These are phyloP conservation scores for Pangasius larnaudii DNA, from an alignment of 2,797 vertebrate genomes.

Conservation along the genomic window DNA sequence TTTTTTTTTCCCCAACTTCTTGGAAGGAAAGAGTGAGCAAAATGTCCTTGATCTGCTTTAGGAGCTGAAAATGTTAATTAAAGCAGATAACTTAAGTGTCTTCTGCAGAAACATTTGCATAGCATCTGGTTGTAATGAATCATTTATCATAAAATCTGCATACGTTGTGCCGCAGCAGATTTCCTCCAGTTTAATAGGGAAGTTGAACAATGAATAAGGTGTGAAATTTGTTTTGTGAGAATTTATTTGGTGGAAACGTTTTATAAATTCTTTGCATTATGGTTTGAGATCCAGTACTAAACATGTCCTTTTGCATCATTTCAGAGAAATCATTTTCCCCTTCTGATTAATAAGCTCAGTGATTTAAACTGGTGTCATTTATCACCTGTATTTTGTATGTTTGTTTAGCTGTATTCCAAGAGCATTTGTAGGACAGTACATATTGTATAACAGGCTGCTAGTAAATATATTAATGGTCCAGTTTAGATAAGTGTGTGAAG, in stretches of 20 bases:
- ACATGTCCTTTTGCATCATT: not conserved
- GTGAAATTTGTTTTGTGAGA: not conserved
- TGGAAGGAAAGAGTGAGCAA: not conserved
- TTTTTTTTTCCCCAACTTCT: slow-evolving; percentile 8
- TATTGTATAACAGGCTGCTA: not conserved
- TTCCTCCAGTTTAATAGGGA: slow-evolving; percentile 6
- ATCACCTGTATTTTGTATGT: not conserved
- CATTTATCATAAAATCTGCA: slow-evolving; percentile 58
- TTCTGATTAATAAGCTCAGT: not conserved
- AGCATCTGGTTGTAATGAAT: slow-evolving; percentile 47
- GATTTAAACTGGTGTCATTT: not conserved
- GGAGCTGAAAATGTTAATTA: slow-evolving; percentile 49
- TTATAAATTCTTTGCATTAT: not conserved
- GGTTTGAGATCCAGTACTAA: not conserved
- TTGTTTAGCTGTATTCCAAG: not conserved
- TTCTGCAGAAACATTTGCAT: slow-evolving; percentile 29
- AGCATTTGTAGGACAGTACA: not conserved
- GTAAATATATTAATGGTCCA: not conserved
- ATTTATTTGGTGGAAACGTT: not conserved
- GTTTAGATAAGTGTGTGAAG: not conserved
- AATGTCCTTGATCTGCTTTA: slow-evolving; percentile 46
- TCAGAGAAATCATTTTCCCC: not conserved
- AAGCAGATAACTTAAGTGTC: slow-evolving; percentile 35
- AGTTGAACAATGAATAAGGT: slow-evolving; percentile 14
- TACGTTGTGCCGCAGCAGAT: slow-evolving; percentile 23